These are phyloP conservation scores for Pteria penguin DNA, from an alignment of 2,888 invertebrate species.

Conservation along the genomic window DNA sequence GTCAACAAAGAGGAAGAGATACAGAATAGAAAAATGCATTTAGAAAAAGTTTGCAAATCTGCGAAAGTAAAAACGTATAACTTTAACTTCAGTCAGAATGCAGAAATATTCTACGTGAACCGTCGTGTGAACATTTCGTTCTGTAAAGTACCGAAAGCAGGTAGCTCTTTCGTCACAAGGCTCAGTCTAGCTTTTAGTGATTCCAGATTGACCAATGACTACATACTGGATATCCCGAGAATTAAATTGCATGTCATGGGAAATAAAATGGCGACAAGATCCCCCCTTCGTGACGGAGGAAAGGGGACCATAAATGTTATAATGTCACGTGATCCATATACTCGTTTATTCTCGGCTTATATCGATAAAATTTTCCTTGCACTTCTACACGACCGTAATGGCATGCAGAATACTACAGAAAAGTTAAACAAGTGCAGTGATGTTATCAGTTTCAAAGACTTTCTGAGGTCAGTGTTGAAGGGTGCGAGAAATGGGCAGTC, in stretches of 20 bases:
- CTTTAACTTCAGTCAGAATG: slow-evolving; percentile 12
- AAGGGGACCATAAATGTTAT: neutral
- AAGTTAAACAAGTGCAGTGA: no score
- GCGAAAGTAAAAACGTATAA: neutral
- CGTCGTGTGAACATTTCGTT: neutral
- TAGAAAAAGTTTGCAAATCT: no score
- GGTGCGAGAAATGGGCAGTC: neutral
- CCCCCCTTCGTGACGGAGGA: neutral
- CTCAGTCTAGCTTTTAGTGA: no score
- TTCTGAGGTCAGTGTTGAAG: slow-evolving; percentile 4
- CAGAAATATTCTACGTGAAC: slow-evolving; percentile 2
- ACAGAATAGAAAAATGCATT: no score
- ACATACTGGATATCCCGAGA: neutral
- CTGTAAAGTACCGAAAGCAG: slow-evolving; percentile 21
- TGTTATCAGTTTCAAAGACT: slow-evolving; percentile 1
- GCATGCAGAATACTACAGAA: no score
- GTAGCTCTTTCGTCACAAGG: slow-evolving; percentile 11
- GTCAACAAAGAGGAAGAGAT: no score
- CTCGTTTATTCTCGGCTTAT: slow-evolving; percentile 12
- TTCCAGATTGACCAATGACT: no score
- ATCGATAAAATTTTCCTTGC: slow-evolving; percentile 9
- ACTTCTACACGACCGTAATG: no score
- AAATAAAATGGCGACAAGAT: neutral
- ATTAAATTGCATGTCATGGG: neutral
- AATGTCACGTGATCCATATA: slow-evolving; percentile 8